Conservation (phyloP, 2,888 invertebrate species). For the Carabus problematicus region DNA sequence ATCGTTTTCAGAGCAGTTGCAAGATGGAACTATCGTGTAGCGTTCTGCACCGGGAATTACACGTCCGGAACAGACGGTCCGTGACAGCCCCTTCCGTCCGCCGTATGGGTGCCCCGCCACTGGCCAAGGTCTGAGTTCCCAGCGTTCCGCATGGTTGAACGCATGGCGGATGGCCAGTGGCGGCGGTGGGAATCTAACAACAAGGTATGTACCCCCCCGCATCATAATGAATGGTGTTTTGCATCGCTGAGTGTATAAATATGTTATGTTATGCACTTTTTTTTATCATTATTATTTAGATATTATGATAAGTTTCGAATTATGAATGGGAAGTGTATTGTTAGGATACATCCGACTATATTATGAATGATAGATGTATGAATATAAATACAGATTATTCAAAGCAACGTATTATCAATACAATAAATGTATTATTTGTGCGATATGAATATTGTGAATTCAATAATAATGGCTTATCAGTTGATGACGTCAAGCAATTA, state of each 20-base stretch:
- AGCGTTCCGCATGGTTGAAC: constrained; percentile 34
- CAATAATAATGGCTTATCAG: no score
- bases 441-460: no score
- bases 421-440: no score
- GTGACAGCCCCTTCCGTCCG: not conserved
- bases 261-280: not conserved
- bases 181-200: not conserved
- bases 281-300: not conserved
- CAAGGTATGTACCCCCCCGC: not conserved
- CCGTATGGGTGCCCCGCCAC: not conserved
- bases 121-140: constrained; percentile 29
- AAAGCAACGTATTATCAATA: no score
- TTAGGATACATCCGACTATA: no score
- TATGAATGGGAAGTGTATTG: no score
- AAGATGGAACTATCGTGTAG: not conserved
- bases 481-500: no score
- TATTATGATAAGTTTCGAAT: no score
- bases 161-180: constrained; percentile 8
- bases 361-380: no score
- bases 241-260: no score
- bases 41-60: not conserved
- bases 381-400: no score
- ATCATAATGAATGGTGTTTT: no score
- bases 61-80: not conserved
- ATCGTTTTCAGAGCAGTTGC: not conserved